A percentile compares a stretch with the other conserved stretches of the same genome.
Conservation (phyloP, 2,888 invertebrate genomes). For the Kryphioiulus occultus region DNA sequence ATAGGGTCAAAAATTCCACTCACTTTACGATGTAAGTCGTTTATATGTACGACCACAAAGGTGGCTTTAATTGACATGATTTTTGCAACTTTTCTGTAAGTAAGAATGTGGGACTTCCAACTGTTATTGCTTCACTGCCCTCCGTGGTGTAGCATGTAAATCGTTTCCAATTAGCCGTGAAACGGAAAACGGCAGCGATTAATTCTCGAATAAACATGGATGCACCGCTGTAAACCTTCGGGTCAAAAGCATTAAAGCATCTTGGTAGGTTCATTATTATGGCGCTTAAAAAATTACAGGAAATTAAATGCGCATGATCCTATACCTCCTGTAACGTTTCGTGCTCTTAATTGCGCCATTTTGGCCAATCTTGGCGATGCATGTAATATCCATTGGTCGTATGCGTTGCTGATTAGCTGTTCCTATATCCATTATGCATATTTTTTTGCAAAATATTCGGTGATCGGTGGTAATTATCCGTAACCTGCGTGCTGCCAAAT, state of each 20-base stretch:
- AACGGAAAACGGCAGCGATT: not conserved
- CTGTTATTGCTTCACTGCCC: no score
- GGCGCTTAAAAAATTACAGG: not conserved
- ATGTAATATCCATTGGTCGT: not conserved
- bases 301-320: not conserved
- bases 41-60: no score
- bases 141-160: not conserved
- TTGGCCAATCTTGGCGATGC: not conserved
- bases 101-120: no score
- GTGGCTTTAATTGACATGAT: no score
- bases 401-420: not conserved
- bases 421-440: not conserved
- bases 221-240: not conserved
- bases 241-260: constrained; percentile 5
- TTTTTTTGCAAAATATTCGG: not conserved
- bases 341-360: not conserved
- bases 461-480: not conserved
- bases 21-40: no score
- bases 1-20: no score
- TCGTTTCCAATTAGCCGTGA: not conserved
- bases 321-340: constrained; percentile 4
- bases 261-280: not conserved
- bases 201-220: not conserved
- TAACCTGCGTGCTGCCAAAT: not conserved
- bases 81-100: no score